phyloP scores from a whole-genome alignment of 2,888 invertebrate species.

The Epiblema foenella region DNA sequence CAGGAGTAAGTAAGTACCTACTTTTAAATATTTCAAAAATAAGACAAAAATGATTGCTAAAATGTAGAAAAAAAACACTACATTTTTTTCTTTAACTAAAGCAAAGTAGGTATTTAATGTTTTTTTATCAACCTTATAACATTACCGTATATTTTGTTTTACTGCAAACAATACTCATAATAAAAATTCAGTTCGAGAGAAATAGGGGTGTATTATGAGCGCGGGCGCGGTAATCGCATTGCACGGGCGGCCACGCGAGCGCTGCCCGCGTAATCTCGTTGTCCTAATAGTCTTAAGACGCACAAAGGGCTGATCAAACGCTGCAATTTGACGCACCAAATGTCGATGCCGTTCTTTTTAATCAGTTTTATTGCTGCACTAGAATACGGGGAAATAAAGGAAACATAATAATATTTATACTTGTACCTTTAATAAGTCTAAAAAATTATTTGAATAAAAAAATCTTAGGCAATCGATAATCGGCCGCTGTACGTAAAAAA shows the following conservation, averaged over 20 bases:
- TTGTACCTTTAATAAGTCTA: no score
- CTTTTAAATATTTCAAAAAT: no score
- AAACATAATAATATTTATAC: neutral
- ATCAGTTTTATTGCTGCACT: conserved; percentile 16
- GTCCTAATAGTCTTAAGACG: conserved; percentile 79
- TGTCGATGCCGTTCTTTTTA: conserved; percentile 59
- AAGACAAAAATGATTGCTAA: no score
- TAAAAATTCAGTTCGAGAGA: conserved; percentile 63
- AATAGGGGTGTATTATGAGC: conserved; percentile 49
- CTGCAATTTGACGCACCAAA: conserved; percentile 78
- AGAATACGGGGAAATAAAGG: neutral
- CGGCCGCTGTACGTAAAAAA: no score
- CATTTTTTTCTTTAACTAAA: no score
- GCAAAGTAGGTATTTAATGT: no score
- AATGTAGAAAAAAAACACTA: no score
- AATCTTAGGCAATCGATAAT: no score
- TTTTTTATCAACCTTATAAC: no score
- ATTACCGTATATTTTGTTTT: neutral
- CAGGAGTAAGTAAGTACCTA: no score
- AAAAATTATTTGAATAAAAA: no score
- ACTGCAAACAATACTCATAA: conserved; percentile 47
- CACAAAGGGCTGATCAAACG: conserved; percentile 80
- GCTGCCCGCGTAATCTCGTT: conserved; percentile 77
- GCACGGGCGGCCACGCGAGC: conserved; percentile 74
- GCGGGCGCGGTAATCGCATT: conserved; percentile 69